Percentiles rank a stretch among this genome's conserved stretches.
Conservation (phyloP, 1,140 invertebrate genomes). For the Danaus melanippus region DNA sequence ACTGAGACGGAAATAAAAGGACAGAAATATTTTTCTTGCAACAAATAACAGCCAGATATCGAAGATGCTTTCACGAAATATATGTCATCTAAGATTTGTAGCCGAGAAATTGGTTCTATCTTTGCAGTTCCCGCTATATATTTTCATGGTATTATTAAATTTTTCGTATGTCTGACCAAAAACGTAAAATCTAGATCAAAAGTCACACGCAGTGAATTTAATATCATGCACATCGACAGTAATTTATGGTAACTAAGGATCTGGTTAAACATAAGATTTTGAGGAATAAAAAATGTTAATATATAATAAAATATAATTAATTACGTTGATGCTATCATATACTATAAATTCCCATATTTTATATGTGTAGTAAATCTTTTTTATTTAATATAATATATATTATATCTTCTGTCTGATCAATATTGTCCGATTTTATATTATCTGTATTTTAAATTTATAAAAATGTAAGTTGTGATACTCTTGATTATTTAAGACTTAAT, state of each 20-base stretch:
- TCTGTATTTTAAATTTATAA: no score
- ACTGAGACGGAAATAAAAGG: not conserved
- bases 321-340: no score
- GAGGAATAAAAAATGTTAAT: no score
- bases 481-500: no score
- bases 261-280: not conserved
- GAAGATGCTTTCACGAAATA: constrained; percentile 41
- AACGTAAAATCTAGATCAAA: constrained; percentile 16
- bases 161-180: constrained; percentile 39
- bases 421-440: no score
- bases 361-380: no score
- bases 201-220: not conserved
- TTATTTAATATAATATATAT: no score
- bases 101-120: constrained; percentile 50
- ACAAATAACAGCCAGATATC: constrained; percentile 41
- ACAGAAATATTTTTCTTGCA: constrained; percentile 38
- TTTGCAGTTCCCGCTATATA: constrained; percentile 29
- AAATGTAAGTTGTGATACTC: no score
- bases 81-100: constrained; percentile 51
- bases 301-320: no score
- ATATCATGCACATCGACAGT: not conserved
- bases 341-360: no score
- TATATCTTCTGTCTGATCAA: no score
- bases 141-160: constrained; percentile 45
- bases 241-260: not conserved